Evolutionary conservation across 1,140 invertebrate genomes (phyloP).

Genomic region (Drosophila albomicans): DNA sequence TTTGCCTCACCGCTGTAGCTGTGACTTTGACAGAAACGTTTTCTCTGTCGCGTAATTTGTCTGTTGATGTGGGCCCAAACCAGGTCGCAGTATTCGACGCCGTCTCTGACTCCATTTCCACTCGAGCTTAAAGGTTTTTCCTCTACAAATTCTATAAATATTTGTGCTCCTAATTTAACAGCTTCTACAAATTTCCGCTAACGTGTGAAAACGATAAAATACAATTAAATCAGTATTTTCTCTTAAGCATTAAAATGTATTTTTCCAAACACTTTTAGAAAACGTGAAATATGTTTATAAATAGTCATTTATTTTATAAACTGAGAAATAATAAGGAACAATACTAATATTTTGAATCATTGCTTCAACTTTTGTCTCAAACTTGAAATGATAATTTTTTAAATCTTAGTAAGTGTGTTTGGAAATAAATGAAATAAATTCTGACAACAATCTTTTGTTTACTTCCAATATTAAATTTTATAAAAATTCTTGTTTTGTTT

Average conservation of each 20-base stretch:
- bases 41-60: slow-evolving; percentile 50
- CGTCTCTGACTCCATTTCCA: not conserved
- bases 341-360: too few species aligned
- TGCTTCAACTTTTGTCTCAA: too few species aligned
- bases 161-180: not conserved
- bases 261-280: too few species aligned
- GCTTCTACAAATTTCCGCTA: not conserved
- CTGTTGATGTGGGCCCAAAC: slow-evolving; percentile 37
- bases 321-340: too few species aligned
- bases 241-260: not conserved
- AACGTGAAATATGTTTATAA: too few species aligned
- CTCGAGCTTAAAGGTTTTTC: not conserved
- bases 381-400: too few species aligned
- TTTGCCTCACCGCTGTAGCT: slow-evolving; percentile 14
- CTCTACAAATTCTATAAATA: not conserved
- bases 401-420: too few species aligned
- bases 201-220: not conserved
- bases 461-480: too few species aligned
- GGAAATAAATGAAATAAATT: too few species aligned
- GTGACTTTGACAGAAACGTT: slow-evolving; percentile 46
- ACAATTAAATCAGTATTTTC: not conserved
- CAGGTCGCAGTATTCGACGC: slow-evolving; percentile 15
- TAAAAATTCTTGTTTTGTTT: too few species aligned
- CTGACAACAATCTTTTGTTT: too few species aligned
- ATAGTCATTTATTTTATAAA: too few species aligned